A percentile compares a stretch with the other conserved stretches of the same genome.
These are phyloP conservation scores for Zelostemma sp. DNA, from an alignment of 1,140 invertebrate species.

Conservation along the genomic window DNA sequence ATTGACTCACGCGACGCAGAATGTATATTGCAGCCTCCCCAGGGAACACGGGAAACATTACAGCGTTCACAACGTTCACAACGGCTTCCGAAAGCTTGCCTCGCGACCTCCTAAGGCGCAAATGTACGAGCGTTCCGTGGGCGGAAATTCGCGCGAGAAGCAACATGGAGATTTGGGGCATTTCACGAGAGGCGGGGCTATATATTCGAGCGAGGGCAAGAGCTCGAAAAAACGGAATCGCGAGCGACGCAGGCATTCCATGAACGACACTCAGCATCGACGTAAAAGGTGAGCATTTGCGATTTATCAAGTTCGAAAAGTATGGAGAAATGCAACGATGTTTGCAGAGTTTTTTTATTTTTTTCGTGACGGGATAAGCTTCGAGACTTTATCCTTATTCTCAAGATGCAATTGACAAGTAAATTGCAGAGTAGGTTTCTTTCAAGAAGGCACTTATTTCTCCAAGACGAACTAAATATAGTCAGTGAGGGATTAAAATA, in stretches of 20 bases:
- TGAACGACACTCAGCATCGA: constrained; percentile 58
- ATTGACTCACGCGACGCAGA: constrained; percentile 57
- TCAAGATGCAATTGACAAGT: constrained; percentile 2
- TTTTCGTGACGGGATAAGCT: not conserved
- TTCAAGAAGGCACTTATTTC: constrained; percentile 12
- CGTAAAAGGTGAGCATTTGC: constrained; percentile 63
- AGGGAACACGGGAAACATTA: constrained; percentile 51
- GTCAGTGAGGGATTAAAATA: constrained; percentile 41
- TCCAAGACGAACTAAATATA: constrained; percentile 60
- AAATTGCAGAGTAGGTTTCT: constrained; percentile 34
- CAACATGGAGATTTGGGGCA: constrained; percentile 36
- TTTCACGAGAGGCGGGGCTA: constrained; percentile 53
- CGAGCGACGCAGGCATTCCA: constrained; percentile 59
- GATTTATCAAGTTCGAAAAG: too few species aligned
- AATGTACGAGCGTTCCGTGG: constrained; percentile 21
- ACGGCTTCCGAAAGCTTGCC: constrained; percentile 43
- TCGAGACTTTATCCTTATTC: not conserved
- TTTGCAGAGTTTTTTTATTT: constrained; percentile 23
- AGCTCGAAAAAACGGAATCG: constrained; percentile 55
- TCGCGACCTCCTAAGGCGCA: constrained; percentile 39
- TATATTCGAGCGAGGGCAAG: constrained; percentile 62
- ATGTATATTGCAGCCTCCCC: constrained; percentile 63
- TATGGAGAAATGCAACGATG: too few species aligned
- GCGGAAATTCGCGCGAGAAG: constrained; percentile 52
- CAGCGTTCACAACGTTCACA: constrained; percentile 16